A percentile compares a stretch with the other conserved stretches of the same genome.
Evolutionary conservation across 2,888 invertebrate genomes (phyloP).

Genomic region (Tetragnatha montana): DNA sequence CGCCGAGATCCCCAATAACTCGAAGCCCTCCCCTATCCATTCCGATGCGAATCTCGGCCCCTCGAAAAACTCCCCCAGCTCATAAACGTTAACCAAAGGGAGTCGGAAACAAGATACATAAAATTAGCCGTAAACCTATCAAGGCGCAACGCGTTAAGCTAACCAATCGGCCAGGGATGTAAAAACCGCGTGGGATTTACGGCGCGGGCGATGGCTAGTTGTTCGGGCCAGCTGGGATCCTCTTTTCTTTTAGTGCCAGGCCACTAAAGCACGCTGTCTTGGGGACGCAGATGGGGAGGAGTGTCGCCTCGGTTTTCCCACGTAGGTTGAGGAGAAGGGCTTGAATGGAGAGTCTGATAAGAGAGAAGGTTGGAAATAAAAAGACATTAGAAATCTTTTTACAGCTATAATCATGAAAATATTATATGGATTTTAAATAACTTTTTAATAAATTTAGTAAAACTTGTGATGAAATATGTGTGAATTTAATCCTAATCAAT

Average conservation of each 20-base stretch:
- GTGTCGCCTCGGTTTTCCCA: slow-evolving; percentile 40
- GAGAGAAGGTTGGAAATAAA: neutral
- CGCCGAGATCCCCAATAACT: too few relatives aligned
- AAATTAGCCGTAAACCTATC: slow-evolving; percentile 67
- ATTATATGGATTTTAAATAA: neutral
- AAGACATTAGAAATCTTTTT: too few relatives aligned
- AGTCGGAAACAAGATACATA: slow-evolving; percentile 52
- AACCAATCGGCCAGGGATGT: slow-evolving; percentile 65
- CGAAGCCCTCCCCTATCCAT: too few relatives aligned
- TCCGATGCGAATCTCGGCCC: too few relatives aligned
- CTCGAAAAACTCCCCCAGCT: slow-evolving; percentile 2
- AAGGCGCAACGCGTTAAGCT: slow-evolving; percentile 62
- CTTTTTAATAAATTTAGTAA: neutral
- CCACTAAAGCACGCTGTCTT: slow-evolving; percentile 60
- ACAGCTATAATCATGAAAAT: neutral
- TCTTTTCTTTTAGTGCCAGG: slow-evolving; percentile 57
- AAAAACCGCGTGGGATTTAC: slow-evolving; percentile 64
- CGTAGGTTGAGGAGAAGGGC: slow-evolving; percentile 31
- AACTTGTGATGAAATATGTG: neutral
- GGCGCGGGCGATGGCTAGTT: slow-evolving; percentile 39
- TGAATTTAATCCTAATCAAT: too few relatives aligned
- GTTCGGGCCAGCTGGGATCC: slow-evolving; percentile 56
- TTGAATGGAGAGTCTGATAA: neutral
- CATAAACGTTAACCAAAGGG: slow-evolving; percentile 58
- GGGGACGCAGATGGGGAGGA: slow-evolving; percentile 54